Base-by-base conservation (phyloP, 2,888 invertebrate genomes). In the Neoitamus cyanurus region DNA sequence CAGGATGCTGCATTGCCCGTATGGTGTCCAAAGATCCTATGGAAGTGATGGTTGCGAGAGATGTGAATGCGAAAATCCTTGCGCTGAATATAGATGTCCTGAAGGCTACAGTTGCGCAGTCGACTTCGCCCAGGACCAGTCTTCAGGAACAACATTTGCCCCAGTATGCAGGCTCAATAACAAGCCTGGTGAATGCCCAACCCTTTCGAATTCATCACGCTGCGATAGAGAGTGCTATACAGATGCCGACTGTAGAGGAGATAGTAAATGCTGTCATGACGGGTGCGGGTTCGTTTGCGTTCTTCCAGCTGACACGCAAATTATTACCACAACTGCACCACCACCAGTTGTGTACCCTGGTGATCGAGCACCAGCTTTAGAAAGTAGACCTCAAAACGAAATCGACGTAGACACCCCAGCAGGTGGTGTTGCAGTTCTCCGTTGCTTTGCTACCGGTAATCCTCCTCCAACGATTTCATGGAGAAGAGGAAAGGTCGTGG, bases 161-260 rank as follows among this genome's bases (percentile, higher is more conserved):
- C 89, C 91, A 3, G 87, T 90, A 34, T 91, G 91, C 83, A 89
- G 91, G 5, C 87, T 89, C 28, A 87, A 92, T 30, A 93, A 92
- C 88, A 97, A 96, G 90, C 92, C 93, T n/a, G 95, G 96, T 3
- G 90, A 90, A 31, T 96, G 96, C 88, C 96, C 96, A 2, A 89
- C 88, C 70, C 90, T 91, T 9, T 89, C 90, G n/a, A 90, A 90
- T 83, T 90, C 92, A 78, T 92, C 92, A 13, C 88, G 90, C 72
- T 97, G 97, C 89, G 93, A 93, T 7, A 92, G 92, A 37, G 95
- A 96, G 90, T 98, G 98, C 88, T 91, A 92, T 85, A 94, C 94
- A 83, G 98, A 98, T 90, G 95, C 96, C 0, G 96, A 97, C 89
- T 98, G 98, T 89, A 91, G 93, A 13, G 94, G 94, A 37, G 93